Evolutionary conservation across 2,113 vertebrate genomes (phyloP).

Genomic region (Alectura lathami): DNA sequence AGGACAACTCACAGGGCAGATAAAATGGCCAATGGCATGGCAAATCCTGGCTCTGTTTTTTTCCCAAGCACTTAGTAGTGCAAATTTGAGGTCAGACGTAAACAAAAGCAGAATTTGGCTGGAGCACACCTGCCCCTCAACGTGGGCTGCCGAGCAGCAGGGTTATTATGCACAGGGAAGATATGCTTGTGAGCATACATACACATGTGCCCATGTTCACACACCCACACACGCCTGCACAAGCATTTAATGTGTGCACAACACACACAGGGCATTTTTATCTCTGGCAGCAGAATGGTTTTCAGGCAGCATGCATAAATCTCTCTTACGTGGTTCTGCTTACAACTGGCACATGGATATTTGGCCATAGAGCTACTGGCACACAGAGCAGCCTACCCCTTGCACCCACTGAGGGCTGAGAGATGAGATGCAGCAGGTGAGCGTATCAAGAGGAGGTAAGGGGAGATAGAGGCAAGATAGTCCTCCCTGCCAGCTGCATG

Average conservation of each 20-base stretch:
- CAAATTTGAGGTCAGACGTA: not conserved
- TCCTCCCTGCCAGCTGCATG: not conserved
- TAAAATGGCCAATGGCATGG: not conserved
- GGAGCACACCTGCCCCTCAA: not conserved
- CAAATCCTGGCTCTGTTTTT: not conserved
- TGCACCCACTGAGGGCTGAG: not conserved
- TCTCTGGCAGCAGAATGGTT: conserved; percentile 4
- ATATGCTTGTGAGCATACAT: not conserved
- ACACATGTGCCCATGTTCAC: not conserved
- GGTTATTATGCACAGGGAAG: not conserved
- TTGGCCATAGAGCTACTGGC: not conserved
- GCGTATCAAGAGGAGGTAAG: not conserved
- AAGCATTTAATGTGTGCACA: conserved; percentile 28
- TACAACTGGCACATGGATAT: not conserved
- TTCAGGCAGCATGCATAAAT: conserved; percentile 20
- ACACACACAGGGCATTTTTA: not conserved
- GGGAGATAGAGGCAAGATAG: not conserved
- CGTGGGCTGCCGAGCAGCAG: conserved; percentile 11
- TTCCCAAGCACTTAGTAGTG: not conserved
- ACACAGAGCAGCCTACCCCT: not conserved
- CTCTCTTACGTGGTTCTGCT: not conserved
- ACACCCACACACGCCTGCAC: not conserved
- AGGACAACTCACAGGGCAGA: not conserved
- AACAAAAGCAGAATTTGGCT: not conserved
- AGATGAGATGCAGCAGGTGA: conserved; percentile 25